These are phyloP conservation scores for Bufotes viridis DNA, from an alignment of 2,797 vertebrate genomes.

Conservation along the genomic window DNA sequence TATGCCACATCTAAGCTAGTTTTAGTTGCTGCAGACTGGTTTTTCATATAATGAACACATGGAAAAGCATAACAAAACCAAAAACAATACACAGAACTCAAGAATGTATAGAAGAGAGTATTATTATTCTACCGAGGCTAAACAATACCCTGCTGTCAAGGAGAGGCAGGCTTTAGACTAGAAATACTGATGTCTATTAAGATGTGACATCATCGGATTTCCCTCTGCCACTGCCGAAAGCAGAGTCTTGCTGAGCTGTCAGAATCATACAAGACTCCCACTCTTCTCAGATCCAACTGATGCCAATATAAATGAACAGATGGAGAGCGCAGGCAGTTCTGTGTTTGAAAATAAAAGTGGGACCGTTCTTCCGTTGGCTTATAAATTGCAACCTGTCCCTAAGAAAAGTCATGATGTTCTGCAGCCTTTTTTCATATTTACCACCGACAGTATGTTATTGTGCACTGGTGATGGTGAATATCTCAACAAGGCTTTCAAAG, in stretches of 20 bases:
- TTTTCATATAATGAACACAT: background rate
- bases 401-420: background rate
- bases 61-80: background rate
- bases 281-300: background rate
- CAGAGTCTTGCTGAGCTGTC: background rate
- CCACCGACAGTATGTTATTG: background rate
- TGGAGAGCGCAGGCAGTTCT: background rate
- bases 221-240: background rate
- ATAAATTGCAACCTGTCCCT: slow-evolving; percentile 3
- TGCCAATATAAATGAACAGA: slow-evolving; percentile 20
- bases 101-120: background rate
- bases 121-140: background rate
- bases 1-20: background rate
- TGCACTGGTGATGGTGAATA: background rate
- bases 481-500: background rate
- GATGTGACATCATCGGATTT: background rate
- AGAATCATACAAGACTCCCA: slow-evolving; percentile 3
- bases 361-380: background rate
- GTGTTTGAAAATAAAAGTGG: background rate
- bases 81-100: background rate
- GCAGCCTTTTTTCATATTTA: background rate
- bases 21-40: background rate
- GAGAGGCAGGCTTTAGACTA: no score
- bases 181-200: background rate
- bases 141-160: background rate